phyloP scores from a whole-genome alignment of 2,888 invertebrate genomes.

The Ophraella communa region DNA sequence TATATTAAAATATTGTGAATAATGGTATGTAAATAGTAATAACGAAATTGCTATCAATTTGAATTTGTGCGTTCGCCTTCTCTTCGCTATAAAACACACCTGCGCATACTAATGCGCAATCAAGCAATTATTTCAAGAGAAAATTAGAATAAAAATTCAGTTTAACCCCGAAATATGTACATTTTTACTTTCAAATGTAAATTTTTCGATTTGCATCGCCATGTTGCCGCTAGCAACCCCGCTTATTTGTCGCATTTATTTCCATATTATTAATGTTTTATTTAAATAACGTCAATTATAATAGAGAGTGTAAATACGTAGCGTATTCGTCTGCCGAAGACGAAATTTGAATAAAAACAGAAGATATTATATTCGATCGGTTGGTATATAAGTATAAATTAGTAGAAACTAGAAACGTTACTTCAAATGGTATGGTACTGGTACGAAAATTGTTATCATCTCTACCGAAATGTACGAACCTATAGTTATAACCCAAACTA shows the following conservation, averaged over 20 bases:
- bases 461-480: conserved; percentile 13
- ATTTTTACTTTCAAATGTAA: conserved; percentile 33
- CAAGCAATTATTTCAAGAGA: conserved; percentile 26
- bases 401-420: too few relatives aligned
- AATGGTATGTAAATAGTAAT: conserved; percentile 15
- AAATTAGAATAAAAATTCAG: conserved; percentile 32
- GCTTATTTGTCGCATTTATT: conserved; percentile 30
- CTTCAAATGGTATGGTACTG: too few relatives aligned
- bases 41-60: conserved; percentile 6
- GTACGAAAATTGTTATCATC: conserved; percentile 13
- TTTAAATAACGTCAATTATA: conserved; percentile 29
- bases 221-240: conserved; percentile 22
- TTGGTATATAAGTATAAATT: too few relatives aligned
- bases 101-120: conserved; percentile 31
- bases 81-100: conserved; percentile 18
- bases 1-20: neutral
- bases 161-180: conserved; percentile 30
- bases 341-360: too few relatives aligned
- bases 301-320: neutral
- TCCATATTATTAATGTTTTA: conserved; percentile 32
- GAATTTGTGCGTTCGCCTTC: conserved; percentile 9
- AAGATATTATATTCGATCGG: too few relatives aligned
- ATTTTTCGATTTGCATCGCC: conserved; percentile 32
- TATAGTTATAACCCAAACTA: conserved; percentile 2
- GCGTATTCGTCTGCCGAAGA: neutral